Conservation (phyloP, 2,797 vertebrate genomes). For the Paratrypauchen microcephalus region DNA sequence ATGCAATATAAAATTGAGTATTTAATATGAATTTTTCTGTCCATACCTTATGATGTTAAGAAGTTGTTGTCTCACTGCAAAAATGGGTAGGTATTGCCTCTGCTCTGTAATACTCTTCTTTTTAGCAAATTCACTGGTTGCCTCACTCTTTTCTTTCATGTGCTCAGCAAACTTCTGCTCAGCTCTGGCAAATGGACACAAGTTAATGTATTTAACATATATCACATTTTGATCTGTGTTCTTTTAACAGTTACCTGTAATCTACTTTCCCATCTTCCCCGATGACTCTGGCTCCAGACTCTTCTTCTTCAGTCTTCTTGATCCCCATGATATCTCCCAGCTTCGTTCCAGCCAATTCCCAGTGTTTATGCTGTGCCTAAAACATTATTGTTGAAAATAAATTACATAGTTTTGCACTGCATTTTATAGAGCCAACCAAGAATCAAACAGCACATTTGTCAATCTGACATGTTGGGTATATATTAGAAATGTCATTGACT, state of each 20-base stretch:
- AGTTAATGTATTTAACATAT: not conserved
- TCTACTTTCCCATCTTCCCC: conserved; percentile 95
- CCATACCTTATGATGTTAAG: conserved; percentile 93
- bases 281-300: conserved; percentile 71
- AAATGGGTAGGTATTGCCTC: conserved; percentile 96
- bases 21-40: not conserved
- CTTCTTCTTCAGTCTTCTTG: conserved; percentile 89
- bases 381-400: conserved; percentile 8
- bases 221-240: not conserved
- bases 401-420: not conserved
- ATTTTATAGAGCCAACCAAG: not conserved
- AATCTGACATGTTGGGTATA: conserved; percentile 4
- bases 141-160: conserved; percentile 93
- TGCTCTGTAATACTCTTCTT: conserved; percentile 95
- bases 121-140: conserved; percentile 96
- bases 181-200: conserved; percentile 72
- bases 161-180: conserved; percentile 99
- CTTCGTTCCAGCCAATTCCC: conserved; percentile 98
- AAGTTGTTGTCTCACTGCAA: conserved; percentile 94
- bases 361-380: conserved; percentile 98
- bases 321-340: conserved; percentile 98
- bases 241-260: conserved; percentile 84
- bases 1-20: not conserved
- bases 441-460: conserved; percentile 12
- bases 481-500: conserved; percentile 24